Percentiles rank a stretch among this genome's conserved stretches.
phyloP scores from a whole-genome alignment of 2,113 vertebrate genomes.

The Lophius piscatorius region DNA sequence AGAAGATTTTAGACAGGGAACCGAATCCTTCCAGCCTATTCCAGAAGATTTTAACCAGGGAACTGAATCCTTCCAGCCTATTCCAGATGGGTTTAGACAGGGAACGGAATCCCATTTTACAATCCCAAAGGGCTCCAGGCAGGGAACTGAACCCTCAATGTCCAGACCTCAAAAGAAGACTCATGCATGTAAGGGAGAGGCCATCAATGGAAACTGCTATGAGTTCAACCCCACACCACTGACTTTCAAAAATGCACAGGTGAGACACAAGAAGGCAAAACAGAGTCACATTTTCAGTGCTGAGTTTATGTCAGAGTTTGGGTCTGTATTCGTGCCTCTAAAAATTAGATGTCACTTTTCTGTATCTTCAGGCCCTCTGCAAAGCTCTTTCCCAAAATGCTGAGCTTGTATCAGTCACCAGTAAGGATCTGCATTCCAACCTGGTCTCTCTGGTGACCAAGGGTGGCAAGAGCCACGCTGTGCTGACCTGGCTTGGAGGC shows the following conservation, averaged over 20 bases:
- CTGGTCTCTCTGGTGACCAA: constrained; percentile 71
- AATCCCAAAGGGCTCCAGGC: background rate
- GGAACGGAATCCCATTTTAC: background rate
- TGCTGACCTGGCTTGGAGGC: constrained; percentile 76
- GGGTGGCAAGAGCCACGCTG: constrained; percentile 45
- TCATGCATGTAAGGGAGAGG: constrained; percentile 55
- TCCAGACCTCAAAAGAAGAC: constrained; percentile 9
- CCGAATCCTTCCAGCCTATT: background rate
- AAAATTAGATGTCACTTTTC: background rate
- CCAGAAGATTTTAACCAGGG: constrained; percentile 49
- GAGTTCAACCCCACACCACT: constrained; percentile 63
- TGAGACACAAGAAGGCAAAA: constrained; percentile 20
- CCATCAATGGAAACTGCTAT: constrained; percentile 70
- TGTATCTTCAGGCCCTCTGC: constrained; percentile 56
- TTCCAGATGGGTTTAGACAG: constrained; percentile 33
- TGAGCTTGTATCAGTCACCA: constrained; percentile 71
- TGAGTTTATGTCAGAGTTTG: background rate
- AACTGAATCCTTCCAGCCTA: constrained; percentile 3
- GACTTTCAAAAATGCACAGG: constrained; percentile 75
- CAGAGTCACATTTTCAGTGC: background rate
- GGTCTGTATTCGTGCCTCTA: background rate
- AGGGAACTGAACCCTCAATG: constrained; percentile 33
- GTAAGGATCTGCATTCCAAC: constrained; percentile 57
- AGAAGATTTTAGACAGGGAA: constrained; percentile 39
- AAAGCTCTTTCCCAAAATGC: constrained; percentile 49